These are phyloP conservation scores for Rhinolophus ferrumequinum DNA, from an alignment of 2,113 vertebrate species.

Conservation along the genomic window DNA sequence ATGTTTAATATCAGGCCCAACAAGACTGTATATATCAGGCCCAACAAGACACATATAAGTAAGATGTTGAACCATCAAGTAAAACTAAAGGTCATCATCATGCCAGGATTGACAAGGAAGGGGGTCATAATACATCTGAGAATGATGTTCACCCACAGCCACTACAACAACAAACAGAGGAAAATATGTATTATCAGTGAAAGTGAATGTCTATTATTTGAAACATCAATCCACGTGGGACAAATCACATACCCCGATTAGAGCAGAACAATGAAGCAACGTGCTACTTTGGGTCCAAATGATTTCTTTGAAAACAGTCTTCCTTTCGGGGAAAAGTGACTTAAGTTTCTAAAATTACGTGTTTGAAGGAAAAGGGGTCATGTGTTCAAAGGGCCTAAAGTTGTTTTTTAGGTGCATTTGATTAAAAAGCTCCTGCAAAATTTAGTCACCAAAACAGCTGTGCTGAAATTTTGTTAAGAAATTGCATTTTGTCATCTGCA, in stretches of 20 bases:
- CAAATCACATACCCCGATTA: not conserved
- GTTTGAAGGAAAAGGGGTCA: conserved; percentile 48
- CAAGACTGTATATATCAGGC: not conserved
- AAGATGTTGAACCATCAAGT: not conserved
- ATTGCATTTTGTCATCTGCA: conserved; percentile 64
- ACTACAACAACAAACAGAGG: not conserved
- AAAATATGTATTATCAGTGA: not conserved
- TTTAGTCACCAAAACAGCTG: conserved; percentile 74
- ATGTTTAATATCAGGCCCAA: conserved; percentile 8
- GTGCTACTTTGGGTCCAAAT: not conserved
- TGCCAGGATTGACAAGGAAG: not conserved
- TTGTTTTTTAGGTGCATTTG: conserved; percentile 72
- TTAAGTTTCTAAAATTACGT: conserved; percentile 60
- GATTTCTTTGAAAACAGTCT: not conserved
- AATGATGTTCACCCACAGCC: not conserved
- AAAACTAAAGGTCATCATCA: conserved; percentile 15
- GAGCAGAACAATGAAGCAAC: not conserved
- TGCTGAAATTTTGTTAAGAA: conserved; percentile 62
- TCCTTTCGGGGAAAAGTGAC: conserved; percentile 69
- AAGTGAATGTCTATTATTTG: not conserved
- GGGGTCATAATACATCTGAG: not conserved
- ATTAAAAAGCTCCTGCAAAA: conserved; percentile 73
- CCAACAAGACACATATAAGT: not conserved
- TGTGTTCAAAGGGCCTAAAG: conserved; percentile 67
- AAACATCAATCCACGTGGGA: not conserved